Evolutionary conservation across 1,140 invertebrate species (phyloP).

Genomic region (Phenacoccus solenopsis): DNA sequence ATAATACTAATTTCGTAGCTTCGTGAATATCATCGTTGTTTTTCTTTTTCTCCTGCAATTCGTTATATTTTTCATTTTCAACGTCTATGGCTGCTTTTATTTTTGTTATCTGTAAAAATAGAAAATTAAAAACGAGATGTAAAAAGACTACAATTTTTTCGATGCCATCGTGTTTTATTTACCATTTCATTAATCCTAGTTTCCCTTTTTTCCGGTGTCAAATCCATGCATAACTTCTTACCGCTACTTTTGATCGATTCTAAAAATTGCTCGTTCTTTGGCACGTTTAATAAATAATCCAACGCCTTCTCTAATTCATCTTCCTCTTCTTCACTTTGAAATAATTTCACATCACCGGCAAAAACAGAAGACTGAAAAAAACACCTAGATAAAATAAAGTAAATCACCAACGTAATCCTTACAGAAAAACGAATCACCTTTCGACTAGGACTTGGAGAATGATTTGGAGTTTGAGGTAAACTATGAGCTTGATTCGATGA

Average conservation of each 20-base stretch:
- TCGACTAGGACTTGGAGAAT: slow-evolving; percentile 44
- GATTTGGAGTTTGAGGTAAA: slow-evolving; percentile 63
- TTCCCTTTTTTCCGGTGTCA: slow-evolving; percentile 45
- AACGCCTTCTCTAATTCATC: slow-evolving; percentile 33
- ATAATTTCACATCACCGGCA: neutral
- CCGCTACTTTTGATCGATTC: slow-evolving; percentile 65
- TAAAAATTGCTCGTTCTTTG: slow-evolving; percentile 53
- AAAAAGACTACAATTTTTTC: slow-evolving; percentile 23
- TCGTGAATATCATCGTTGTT: slow-evolving; percentile 38
- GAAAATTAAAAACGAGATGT: slow-evolving; percentile 20
- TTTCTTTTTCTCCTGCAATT: slow-evolving; percentile 36
- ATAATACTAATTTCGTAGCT: slow-evolving; percentile 39
- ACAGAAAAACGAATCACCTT: slow-evolving; percentile 36
- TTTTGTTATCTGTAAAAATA: slow-evolving; percentile 49
- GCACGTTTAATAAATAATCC: slow-evolving; percentile 31
- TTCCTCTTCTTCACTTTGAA: slow-evolving; percentile 24
- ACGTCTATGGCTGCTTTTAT: slow-evolving; percentile 55
- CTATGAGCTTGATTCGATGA: slow-evolving; percentile 46
- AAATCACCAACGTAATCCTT: neutral
- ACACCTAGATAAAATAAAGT: neutral
- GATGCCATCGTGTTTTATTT: no score
- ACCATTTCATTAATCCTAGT: slow-evolving; percentile 58
- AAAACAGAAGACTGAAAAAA: neutral
- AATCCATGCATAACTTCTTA: slow-evolving; percentile 51
- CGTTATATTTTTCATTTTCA: slow-evolving; percentile 41